Base-by-base conservation (phyloP, 2,888 invertebrate species). In the Eledone cirrhosa region DNA sequence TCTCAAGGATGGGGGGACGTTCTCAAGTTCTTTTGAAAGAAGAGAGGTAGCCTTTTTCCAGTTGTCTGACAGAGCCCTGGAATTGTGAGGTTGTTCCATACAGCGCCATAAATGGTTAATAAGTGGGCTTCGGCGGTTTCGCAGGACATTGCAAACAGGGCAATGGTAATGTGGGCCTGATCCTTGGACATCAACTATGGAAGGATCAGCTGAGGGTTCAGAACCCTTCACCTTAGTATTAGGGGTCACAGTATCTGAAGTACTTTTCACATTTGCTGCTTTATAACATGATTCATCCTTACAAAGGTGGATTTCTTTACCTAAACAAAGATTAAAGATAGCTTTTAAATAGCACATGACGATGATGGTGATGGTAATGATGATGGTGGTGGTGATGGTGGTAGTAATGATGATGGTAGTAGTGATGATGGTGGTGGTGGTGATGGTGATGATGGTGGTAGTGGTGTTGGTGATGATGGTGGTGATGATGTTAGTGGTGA, bases 81-180 rank as follows among this genome's bases (percentile, higher is more conserved):
- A 48, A 29, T 2, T 11, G 27, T 29, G 48, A 13, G 16, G 79
- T n/a, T 79, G 79, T 76, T 84, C 84, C 48, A 83, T 77, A 78
- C 87, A 87, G 59, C 86, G 81, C 87, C 87, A 87, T 47, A 86
- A 48, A 80, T 87, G 87, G 65, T 82, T 84, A 27, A 85, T 83
- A 11, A 85, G 81, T 16, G 84, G 80, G 48, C 86, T 85, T 24
- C 86, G 75, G 33, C 85, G 85, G 48, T 78, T 78, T 16, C 69
- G 72, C 53, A 72, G 63, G 19, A 48, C 33, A 1, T 81, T 75
- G 81, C 87, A 87, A 24, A 82, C 80, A 3, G 85, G 87, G 80
- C 87, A 87, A 78, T 87, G 87, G 78, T 84, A 87, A 78, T 87
- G 87, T 65, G 82, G 81, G 22, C 72, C 72, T 31, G 19, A n/a